These are phyloP conservation scores for Sarcophaga rosellei DNA, from an alignment of 2,888 invertebrate species.

Conservation along the genomic window DNA sequence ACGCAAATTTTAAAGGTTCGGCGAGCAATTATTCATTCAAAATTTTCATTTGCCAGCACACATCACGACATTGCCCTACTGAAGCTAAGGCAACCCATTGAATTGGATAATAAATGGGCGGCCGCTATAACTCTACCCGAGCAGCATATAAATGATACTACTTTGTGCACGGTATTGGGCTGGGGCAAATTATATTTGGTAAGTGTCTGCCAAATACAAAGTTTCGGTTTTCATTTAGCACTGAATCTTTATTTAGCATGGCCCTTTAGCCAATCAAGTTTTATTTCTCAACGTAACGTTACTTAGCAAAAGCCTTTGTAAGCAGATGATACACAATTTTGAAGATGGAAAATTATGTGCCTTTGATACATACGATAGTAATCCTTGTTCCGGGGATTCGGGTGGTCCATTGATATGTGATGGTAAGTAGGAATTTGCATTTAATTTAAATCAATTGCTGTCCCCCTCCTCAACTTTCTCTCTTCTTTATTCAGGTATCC, in stretches of 20 bases:
- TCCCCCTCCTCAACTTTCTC: not conserved
- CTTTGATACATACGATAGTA: constrained; percentile 61
- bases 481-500: not conserved
- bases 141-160: not conserved
- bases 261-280: constrained; percentile 70
- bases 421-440: not conserved
- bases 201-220: not conserved
- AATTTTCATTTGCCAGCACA: not conserved
- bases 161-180: constrained; percentile 70
- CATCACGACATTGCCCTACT: constrained; percentile 38
- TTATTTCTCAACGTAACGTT: constrained; percentile 70
- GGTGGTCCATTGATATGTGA: constrained; percentile 73
- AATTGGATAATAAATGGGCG: constrained; percentile 20
- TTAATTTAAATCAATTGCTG: not conserved
- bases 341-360: constrained; percentile 71
- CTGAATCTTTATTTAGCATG: constrained; percentile 4
- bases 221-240: not conserved
- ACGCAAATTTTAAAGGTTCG: constrained; percentile 41
- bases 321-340: constrained; percentile 7
- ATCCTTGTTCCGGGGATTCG: constrained; percentile 74
- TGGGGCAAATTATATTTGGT: constrained; percentile 74
- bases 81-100: not conserved
- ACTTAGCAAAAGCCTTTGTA: constrained; percentile 52
- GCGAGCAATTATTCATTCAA: constrained; percentile 24
- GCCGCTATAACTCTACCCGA: constrained; percentile 1